Evolutionary conservation across 2,888 invertebrate species (phyloP).

Genomic region (Apotomis turbidana): DNA sequence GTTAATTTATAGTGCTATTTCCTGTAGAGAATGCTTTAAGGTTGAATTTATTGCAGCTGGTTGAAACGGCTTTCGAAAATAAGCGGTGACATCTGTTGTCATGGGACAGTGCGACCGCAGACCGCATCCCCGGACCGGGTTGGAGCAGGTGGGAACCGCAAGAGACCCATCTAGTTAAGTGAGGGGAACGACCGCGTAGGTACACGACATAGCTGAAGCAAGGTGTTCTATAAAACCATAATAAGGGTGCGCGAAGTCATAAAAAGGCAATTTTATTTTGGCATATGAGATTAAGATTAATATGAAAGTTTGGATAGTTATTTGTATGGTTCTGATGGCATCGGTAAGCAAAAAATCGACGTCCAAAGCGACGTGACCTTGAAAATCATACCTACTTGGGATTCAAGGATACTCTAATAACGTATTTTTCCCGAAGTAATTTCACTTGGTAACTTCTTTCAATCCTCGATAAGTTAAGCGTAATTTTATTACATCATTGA

Average conservation of each 20-base stretch:
- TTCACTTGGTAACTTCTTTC: too few relatives aligned
- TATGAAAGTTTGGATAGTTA: too few relatives aligned
- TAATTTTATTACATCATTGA: slow-evolving; percentile 7
- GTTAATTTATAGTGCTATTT: slow-evolving; percentile 25
- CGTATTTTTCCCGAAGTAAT: too few relatives aligned
- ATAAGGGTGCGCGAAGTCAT: background rate
- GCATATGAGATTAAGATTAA: too few relatives aligned
- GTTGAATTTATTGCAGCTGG: slow-evolving; percentile 5
- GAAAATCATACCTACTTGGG: too few relatives aligned
- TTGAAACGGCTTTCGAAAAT: slow-evolving; percentile 25
- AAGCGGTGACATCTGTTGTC: slow-evolving; percentile 28
- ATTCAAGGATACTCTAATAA: too few relatives aligned
- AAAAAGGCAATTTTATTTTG: too few relatives aligned
- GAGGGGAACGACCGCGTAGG: slow-evolving; percentile 28
- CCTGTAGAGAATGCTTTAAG: slow-evolving; percentile 7
- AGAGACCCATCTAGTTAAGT: slow-evolving; percentile 33
- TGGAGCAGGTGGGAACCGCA: slow-evolving; percentile 55
- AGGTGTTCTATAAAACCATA: slow-evolving; percentile 6
- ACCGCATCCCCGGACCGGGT: slow-evolving; percentile 55
- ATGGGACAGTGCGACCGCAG: slow-evolving; percentile 48
- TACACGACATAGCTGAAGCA: background rate
- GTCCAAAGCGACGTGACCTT: too few relatives aligned
- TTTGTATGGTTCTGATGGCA: too few relatives aligned
- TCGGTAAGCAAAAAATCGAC: too few relatives aligned
- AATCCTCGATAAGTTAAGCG: too few relatives aligned